Base-by-base conservation (phyloP, 2,797 vertebrate species). In the Chlorospingus semifuscus region DNA sequence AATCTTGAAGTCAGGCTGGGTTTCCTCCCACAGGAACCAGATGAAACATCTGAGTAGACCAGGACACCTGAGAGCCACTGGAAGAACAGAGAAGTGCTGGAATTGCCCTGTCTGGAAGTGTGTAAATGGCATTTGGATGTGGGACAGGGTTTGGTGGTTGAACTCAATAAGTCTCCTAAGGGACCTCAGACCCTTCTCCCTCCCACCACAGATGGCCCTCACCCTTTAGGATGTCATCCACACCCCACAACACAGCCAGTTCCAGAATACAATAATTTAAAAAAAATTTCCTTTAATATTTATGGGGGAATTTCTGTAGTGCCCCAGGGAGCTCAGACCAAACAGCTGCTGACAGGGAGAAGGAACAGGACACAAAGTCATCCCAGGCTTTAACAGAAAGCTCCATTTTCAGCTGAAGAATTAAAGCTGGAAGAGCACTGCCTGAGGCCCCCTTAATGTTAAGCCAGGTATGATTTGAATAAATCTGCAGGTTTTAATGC, bases 191-290 rank as follows among this genome's bases (percentile, higher is more conserved):
- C 2, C 39, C 52, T 59, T 32, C 44, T 77, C 52, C 34, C 46
- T 83, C 18, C 39, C 70, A 27, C 37, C 36, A 41, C 21, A 26
- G 36, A n/a, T 4, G 24, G 4, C 39, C 63, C 61, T 75, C 65
- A 39, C n/a, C 19, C 39, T 61, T 61, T 3, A 42, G 55, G 36
- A 59, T 0, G 3, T 26, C 29, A 15, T 0, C 6, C 42, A 23
- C 9, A 2, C 14, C 1, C 3, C 20, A 32, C 9, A 70, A 44
- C 20, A 8, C 3, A 46, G 16, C 1, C 2, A 60, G 32, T 2
- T 11, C 1, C 0, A 5, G 9, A 20, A 74, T 1, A 74, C 18
- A 71, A 4, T 0, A 2, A 42, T 14, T 57, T 0, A 0, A 24
- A 37, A 36, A 42, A 6, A 2, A 34, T 14, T 72, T 16, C 34